Evolutionary conservation across 2,113 vertebrate species (phyloP).

Genomic region (Turdus rufiventris): DNA sequence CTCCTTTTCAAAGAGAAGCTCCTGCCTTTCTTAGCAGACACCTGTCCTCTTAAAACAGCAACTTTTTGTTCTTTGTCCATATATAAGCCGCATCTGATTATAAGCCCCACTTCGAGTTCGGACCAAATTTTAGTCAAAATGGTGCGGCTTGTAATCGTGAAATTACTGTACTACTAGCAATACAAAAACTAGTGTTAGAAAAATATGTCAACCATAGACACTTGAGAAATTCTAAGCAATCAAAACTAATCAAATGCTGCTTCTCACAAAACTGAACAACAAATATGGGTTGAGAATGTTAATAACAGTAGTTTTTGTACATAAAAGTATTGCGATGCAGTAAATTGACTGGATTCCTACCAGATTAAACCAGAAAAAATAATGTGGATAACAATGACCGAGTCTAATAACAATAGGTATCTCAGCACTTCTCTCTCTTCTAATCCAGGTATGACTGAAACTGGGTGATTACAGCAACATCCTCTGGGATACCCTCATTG

Average conservation of each 20-base stretch:
- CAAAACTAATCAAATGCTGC: background rate
- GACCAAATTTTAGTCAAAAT: too few relatives aligned
- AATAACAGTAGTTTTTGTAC: background rate
- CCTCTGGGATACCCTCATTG: background rate
- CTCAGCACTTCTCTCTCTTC: background rate
- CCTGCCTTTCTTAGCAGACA: too few relatives aligned
- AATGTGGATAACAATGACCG: background rate
- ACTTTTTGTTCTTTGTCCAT: too few relatives aligned
- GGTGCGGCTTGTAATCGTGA: too few relatives aligned
- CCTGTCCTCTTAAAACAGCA: too few relatives aligned
- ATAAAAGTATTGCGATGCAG: background rate
- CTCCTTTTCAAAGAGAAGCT: too few relatives aligned
- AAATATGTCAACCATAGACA: background rate
- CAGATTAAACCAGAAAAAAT: background rate
- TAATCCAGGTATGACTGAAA: background rate
- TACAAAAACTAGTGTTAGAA: background rate
- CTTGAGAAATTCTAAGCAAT: background rate
- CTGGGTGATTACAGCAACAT: background rate
- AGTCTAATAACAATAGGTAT: background rate
- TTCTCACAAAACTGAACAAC: background rate
- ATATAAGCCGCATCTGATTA: too few relatives aligned
- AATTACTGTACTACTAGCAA: background rate
- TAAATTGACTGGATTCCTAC: background rate
- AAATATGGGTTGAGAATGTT: background rate
- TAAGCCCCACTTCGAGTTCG: too few relatives aligned